phyloP scores from a whole-genome alignment of 2,888 invertebrate genomes.

The Watsonalla binaria region DNA sequence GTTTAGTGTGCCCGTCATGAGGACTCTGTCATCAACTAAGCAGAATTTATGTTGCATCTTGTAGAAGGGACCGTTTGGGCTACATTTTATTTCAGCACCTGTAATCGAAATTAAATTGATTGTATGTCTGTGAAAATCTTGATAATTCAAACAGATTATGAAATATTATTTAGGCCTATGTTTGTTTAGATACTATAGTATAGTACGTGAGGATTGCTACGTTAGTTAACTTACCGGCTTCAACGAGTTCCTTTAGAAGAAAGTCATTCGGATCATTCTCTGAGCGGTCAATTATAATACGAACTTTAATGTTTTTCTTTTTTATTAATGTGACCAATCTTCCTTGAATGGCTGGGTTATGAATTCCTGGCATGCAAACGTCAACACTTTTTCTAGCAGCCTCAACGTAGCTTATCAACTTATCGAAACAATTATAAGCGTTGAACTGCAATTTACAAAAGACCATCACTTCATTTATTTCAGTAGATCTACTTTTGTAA shows the following conservation, averaged over 20 bases:
- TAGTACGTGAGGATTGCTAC: not conserved
- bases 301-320: conserved; percentile 55
- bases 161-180: too few relatives aligned
- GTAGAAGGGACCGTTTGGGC: conserved; percentile 53
- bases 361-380: conserved; percentile 71
- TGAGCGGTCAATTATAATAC: conserved; percentile 60
- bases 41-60: conserved; percentile 90
- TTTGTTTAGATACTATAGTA: too few relatives aligned
- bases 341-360: conserved; percentile 68
- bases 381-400: conserved; percentile 54
- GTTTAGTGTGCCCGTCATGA: conserved; percentile 86
- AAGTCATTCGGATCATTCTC: conserved; percentile 61
- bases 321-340: conserved; percentile 55
- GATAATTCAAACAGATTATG: too few relatives aligned
- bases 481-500: conserved; percentile 54
- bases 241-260: conserved; percentile 60
- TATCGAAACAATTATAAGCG: conserved; percentile 67
- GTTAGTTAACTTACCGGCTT: conserved; percentile 50
- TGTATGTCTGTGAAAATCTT: too few relatives aligned
- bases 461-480: conserved; percentile 72
- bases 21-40: conserved; percentile 79
- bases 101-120: conserved; percentile 17
- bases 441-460: conserved; percentile 72
- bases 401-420: conserved; percentile 63
- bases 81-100: conserved; percentile 80